Percentiles rank a stretch among this genome's conserved stretches.
phyloP scores from a whole-genome alignment of 2,113 vertebrate species.

The Riparia riparia region DNA sequence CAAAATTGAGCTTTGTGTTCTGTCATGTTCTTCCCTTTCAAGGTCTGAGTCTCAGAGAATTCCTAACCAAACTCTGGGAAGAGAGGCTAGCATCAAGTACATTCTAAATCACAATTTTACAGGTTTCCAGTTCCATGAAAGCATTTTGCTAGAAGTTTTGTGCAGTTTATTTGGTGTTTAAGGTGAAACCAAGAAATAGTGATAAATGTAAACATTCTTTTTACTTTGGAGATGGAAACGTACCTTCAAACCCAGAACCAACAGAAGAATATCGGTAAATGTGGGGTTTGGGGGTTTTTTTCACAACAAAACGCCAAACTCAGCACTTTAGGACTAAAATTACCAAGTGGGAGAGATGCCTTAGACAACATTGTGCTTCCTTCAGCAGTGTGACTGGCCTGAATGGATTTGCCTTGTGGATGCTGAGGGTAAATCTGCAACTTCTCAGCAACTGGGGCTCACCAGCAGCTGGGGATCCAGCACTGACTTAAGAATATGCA shows the following conservation, averaged over 20 bases:
- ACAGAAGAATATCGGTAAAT: background rate
- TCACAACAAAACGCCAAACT: background rate
- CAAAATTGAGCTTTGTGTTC: background rate
- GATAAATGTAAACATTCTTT: background rate
- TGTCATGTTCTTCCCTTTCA: background rate
- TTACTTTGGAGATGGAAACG: background rate
- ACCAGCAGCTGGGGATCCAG: background rate
- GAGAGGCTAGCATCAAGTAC: background rate
- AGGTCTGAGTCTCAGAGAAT: background rate
- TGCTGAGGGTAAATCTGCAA: background rate
- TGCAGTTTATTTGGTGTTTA: background rate
- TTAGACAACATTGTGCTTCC: background rate
- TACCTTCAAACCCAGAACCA: background rate
- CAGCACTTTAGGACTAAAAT: background rate
- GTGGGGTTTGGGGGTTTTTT: rapidly evolving
- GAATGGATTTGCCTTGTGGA: background rate
- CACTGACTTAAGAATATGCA: background rate
- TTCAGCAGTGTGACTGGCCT: background rate
- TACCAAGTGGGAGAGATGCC: background rate
- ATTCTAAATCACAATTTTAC: background rate
- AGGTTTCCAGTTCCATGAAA: background rate
- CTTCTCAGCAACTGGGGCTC: background rate
- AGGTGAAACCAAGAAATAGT: background rate
- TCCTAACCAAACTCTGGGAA: background rate
- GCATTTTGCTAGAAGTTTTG: background rate